Evolutionary conservation across 2,888 invertebrate species (phyloP).

Genomic region (Liopterus haemorrhoidalis): DNA sequence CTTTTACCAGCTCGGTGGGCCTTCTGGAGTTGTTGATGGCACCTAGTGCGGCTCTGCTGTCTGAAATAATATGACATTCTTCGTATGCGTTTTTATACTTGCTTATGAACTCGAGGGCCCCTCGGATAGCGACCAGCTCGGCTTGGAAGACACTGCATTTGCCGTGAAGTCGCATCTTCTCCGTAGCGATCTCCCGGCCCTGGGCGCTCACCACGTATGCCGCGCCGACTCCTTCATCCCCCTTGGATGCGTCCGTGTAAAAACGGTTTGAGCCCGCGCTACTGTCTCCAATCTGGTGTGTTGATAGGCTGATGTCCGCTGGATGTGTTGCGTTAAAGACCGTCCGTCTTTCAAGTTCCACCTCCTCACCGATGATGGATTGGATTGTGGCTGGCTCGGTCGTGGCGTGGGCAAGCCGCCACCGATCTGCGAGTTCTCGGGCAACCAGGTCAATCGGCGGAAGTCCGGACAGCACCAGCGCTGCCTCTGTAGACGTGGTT

Average conservation of each 20-base stretch:
- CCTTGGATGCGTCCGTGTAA: constrained; percentile 11
- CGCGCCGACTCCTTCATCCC: constrained; percentile 12
- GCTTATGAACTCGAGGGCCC: constrained; percentile 4
- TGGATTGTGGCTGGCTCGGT: no score
- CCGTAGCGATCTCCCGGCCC: not conserved
- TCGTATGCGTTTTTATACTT: not conserved
- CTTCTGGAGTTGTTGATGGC: no score
- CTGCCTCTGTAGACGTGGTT: constrained; percentile 1
- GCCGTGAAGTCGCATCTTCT: constrained; percentile 10
- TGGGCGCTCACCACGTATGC: constrained; percentile 6
- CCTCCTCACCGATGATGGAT: no score
- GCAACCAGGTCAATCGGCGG: constrained; percentile 5
- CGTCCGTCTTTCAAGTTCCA: not conserved
- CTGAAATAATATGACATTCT: not conserved
- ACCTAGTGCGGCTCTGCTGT: constrained; percentile 6
- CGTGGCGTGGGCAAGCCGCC: not conserved
- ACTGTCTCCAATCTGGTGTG: not conserved
- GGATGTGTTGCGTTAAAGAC: not conserved
- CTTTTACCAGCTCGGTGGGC: not conserved
- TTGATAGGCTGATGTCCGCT: not conserved
- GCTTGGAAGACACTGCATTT: constrained; percentile 17
- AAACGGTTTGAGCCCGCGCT: not conserved
- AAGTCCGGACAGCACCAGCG: constrained; percentile 1
- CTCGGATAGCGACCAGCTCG: constrained; percentile 12
- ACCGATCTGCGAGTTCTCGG: not conserved